Base-by-base conservation (phyloP, 2,797 vertebrate species). In the Iguana delicatissima region DNA sequence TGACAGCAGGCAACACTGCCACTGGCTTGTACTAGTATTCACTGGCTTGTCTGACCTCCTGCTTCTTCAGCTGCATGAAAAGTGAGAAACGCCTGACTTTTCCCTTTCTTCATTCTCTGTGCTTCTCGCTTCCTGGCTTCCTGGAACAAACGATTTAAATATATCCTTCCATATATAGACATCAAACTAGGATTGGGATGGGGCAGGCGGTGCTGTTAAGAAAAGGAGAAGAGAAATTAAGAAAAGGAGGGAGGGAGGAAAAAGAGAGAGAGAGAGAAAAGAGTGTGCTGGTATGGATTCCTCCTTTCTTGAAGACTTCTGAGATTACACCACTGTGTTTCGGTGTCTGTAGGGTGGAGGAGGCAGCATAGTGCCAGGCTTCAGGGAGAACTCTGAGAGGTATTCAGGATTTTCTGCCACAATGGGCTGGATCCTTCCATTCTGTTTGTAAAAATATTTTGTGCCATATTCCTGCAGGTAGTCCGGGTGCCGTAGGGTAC, bases 301-400 rank as follows among this genome's bases (percentile, higher is more conserved):
- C 94, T 93, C 85, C 76, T 90, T 79, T 90, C 16, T 1, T 59
- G 77, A 84, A 92, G 93, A 76, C 92, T n/a, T 72, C 20, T 32
- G 89, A 90, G 88, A 86, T 97, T 98, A 99, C 96, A 99, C 99
- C 97, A 99, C 99, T 87, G 99, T 99, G 87, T 99, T 99, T 93
- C 99, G 97, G 98, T 99, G 99, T 95, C 99, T 98, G 97, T 99
- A 99, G 55, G 99, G 99, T 0, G 99, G 99, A 1, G 99, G 99
- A 1, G 99, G 99, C 96, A 99, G 96, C 94, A 98, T 98, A 24
- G 98, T 97, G 96, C 98, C 98, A 32, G 99, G 98, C 94, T 99
- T 99, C 95, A 99, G 95, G 18, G 98, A 98, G 95, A 99, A 99
- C 97, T 99, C 99, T 0, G 99, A 98, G 97, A 99, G 98, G 97